Evolutionary conservation across 1,140 invertebrate genomes (phyloP).

Genomic region (Ceratosolen solmsi): DNA sequence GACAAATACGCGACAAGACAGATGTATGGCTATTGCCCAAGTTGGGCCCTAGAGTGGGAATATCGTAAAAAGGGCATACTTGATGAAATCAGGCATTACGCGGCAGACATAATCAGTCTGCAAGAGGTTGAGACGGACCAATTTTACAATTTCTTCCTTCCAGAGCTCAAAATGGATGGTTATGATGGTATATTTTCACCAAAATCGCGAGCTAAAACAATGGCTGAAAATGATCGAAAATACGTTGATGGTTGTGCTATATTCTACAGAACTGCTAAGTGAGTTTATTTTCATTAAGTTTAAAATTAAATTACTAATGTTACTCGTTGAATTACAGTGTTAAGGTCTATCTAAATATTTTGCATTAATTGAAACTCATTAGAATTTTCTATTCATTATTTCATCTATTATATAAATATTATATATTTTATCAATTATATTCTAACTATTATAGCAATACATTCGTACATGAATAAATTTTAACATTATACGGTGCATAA

Average conservation of each 20-base stretch:
- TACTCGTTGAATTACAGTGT: too few species aligned
- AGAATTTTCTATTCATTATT: too few species aligned
- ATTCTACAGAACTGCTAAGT: conserved; percentile 96
- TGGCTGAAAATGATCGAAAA: conserved; percentile 96
- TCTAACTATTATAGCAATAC: background rate
- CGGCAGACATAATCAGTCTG: conserved; percentile 98
- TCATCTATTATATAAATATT: too few species aligned
- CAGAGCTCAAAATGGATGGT: conserved; percentile 92
- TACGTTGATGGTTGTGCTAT: conserved; percentile 99
- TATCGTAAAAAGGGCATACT: conserved; percentile 98
- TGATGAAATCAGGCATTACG: conserved; percentile 95
- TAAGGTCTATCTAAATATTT: too few species aligned
- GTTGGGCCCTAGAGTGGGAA: conserved; percentile 98
- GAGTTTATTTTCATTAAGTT: conserved; percentile 67
- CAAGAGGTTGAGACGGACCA: conserved; percentile 99
- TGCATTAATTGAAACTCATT: too few species aligned
- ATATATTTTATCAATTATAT: too few species aligned
- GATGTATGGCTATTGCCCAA: conserved; percentile 98
- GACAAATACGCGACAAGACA: conserved; percentile 98
- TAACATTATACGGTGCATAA: background rate
- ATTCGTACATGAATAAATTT: background rate
- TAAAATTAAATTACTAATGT: background rate
- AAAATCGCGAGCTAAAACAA: conserved; percentile 98
- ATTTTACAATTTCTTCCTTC: conserved; percentile 97
- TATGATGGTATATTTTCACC: conserved; percentile 99